phyloP scores from a whole-genome alignment of 2,797 vertebrate species.

The Protonibea diacanthus region DNA sequence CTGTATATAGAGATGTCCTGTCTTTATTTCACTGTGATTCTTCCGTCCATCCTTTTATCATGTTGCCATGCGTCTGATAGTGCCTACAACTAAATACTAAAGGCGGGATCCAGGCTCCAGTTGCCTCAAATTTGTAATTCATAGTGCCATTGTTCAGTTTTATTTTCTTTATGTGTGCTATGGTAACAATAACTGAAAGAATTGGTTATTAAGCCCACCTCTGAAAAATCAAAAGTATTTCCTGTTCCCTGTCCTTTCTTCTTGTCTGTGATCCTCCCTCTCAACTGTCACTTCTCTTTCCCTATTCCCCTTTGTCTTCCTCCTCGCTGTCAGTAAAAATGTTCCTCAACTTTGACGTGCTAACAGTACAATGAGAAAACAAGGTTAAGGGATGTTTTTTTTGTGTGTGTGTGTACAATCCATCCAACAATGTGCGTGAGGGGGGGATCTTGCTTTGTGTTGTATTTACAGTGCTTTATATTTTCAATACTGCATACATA shows the following conservation, averaged over 20 bases:
- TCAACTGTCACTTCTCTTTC: constrained; percentile 20
- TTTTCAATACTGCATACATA: constrained; percentile 40
- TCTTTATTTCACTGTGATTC: constrained; percentile 51
- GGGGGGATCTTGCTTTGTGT: constrained; percentile 38
- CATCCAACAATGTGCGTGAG: constrained; percentile 41
- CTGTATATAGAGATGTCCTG: constrained; percentile 48
- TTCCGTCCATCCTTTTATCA: constrained; percentile 21
- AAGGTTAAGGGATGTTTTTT: neutral
- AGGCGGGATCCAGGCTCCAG: neutral
- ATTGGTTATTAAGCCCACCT: constrained; percentile 7
- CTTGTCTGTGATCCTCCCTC: neutral
- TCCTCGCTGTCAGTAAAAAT: constrained; percentile 23
- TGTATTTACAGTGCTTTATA: constrained; percentile 34
- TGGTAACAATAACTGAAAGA: constrained; percentile 1
- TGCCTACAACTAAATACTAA: constrained; percentile 35
- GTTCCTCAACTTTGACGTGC: constrained; percentile 10
- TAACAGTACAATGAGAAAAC: constrained; percentile 4
- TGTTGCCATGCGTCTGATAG: constrained; percentile 49
- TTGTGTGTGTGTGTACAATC: constrained; percentile 26
- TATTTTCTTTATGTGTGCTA: neutral
- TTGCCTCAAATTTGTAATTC: constrained; percentile 24
- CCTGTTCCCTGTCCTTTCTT: neutral
- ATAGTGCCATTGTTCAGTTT: constrained; percentile 33
- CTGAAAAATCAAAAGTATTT: neutral
- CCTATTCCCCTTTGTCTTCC: neutral